Conservation (phyloP, 2,888 invertebrate species). For the Branchinecta sandiegonensis region DNA sequence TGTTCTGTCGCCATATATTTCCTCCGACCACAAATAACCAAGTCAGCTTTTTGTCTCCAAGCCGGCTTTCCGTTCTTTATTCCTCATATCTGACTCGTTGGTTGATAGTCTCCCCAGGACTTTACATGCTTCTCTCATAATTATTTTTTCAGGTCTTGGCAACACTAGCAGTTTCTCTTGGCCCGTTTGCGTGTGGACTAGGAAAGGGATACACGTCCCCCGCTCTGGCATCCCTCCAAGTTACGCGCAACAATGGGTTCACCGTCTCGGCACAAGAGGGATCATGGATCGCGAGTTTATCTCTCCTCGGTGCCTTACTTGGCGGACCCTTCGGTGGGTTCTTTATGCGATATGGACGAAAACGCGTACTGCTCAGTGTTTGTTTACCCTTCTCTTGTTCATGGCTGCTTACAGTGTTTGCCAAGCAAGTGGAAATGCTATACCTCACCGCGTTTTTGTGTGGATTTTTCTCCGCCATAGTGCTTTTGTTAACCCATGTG, state of each 20-base stretch:
- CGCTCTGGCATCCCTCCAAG: constrained; percentile 61
- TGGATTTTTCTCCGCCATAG: constrained; percentile 63
- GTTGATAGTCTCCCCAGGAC: too few species aligned
- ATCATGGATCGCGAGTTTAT: constrained; percentile 65
- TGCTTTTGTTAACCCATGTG: constrained; percentile 62
- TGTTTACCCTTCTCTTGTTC: constrained; percentile 60
- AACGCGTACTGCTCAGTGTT: constrained; percentile 51
- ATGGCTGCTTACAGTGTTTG: constrained; percentile 65
- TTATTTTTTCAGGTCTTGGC: constrained; percentile 48
- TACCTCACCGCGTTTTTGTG: constrained; percentile 69
- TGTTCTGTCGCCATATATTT: too few species aligned
- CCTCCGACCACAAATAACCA: too few species aligned
- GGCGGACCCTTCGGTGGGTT: constrained; percentile 65
- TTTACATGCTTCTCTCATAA: neutral
- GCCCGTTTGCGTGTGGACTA: constrained; percentile 61
- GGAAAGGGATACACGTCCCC: constrained; percentile 71
- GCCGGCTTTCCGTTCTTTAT: too few species aligned
- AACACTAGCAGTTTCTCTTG: constrained; percentile 59
- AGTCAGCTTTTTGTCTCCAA: too few species aligned
- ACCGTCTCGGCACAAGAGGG: constrained; percentile 48
- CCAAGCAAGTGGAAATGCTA: constrained; percentile 60
- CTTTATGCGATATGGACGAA: constrained; percentile 56
- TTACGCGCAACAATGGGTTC: constrained; percentile 26
- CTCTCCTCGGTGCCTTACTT: constrained; percentile 60
- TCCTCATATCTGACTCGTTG: too few species aligned